Percentiles rank a stretch among this genome's conserved stretches.
Conservation (phyloP, 2,888 invertebrate genomes). For the Hypsopygia costalis region DNA sequence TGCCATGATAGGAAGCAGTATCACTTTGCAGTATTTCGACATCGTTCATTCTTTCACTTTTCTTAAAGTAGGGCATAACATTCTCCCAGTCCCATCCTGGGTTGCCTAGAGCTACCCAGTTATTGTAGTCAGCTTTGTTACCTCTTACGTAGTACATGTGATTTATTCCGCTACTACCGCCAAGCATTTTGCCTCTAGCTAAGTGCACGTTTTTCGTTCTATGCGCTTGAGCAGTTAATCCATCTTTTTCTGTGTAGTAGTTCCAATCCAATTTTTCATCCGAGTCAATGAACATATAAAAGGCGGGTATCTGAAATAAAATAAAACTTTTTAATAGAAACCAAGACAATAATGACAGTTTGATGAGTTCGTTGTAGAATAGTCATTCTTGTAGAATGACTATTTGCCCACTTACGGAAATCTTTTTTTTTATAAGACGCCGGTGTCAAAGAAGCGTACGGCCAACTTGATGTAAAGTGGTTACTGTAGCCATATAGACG, state of each 20-base stretch:
- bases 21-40: constrained; percentile 16
- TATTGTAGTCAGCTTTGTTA: constrained; percentile 81
- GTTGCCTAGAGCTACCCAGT: constrained; percentile 84
- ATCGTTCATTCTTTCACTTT: constrained; percentile 27
- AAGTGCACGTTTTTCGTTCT: constrained; percentile 27
- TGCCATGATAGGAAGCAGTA: constrained; percentile 40
- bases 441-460: too few species aligned
- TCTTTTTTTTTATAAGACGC: too few species aligned
- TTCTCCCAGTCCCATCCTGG: constrained; percentile 39
- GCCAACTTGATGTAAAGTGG: too few species aligned
- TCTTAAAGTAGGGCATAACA: constrained; percentile 33
- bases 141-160: constrained; percentile 84
- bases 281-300: too few species aligned
- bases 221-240: constrained; percentile 33
- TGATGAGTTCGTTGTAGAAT: too few species aligned
- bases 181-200: constrained; percentile 83
- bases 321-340: too few species aligned
- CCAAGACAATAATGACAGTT: too few species aligned
- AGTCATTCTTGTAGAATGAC: too few species aligned
- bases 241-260: constrained; percentile 34
- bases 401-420: too few species aligned
- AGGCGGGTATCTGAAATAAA: too few species aligned
- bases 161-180: constrained; percentile 84
- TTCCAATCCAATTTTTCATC: too few species aligned
- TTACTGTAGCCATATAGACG: too few species aligned